A percentile compares a stretch with the other conserved stretches of the same genome.
Conservation (phyloP, 2,888 invertebrate species). For the Cephus pygmeus region DNA sequence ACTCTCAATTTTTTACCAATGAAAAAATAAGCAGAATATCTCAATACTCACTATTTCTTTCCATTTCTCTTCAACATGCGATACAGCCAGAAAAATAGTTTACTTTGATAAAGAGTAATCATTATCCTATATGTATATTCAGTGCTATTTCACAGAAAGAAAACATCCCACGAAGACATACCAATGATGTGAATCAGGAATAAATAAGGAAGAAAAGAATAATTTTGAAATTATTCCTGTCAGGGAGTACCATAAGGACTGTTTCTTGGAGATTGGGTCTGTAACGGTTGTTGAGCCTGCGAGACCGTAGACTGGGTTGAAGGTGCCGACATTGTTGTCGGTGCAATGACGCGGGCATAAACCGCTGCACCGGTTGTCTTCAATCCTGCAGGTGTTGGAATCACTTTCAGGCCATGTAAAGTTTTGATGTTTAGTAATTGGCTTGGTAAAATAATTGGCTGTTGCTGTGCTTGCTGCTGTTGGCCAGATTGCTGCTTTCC, state of each 20-base stretch:
- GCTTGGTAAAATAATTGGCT: slow-evolving; percentile 61
- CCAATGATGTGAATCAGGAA: no score
- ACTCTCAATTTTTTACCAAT: no score
- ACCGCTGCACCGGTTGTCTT: slow-evolving; percentile 62
- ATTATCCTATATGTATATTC: no score
- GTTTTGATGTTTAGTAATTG: slow-evolving; percentile 62
- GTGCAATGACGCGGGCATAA: slow-evolving; percentile 62
- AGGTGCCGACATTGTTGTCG: slow-evolving; percentile 50
- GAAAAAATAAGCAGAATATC: background rate
- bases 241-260: slow-evolving; percentile 41
- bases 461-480: slow-evolving; percentile 45
- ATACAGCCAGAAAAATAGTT: no score
- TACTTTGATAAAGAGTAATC: no score
- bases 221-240: background rate
- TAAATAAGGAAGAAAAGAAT: no score
- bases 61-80: no score
- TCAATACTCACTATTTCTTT: slow-evolving; percentile 15
- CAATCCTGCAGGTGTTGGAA: slow-evolving; percentile 59
- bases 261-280: slow-evolving; percentile 42
- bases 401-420: slow-evolving; percentile 61
- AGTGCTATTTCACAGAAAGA: no score
- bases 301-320: slow-evolving; percentile 37
- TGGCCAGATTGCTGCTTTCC: slow-evolving; percentile 47
- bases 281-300: slow-evolving; percentile 32
- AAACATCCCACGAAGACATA: no score